Percentiles rank a stretch among this genome's conserved stretches.
Conservation (phyloP, 2,797 vertebrate genomes). For the Malacoraja senta region DNA sequence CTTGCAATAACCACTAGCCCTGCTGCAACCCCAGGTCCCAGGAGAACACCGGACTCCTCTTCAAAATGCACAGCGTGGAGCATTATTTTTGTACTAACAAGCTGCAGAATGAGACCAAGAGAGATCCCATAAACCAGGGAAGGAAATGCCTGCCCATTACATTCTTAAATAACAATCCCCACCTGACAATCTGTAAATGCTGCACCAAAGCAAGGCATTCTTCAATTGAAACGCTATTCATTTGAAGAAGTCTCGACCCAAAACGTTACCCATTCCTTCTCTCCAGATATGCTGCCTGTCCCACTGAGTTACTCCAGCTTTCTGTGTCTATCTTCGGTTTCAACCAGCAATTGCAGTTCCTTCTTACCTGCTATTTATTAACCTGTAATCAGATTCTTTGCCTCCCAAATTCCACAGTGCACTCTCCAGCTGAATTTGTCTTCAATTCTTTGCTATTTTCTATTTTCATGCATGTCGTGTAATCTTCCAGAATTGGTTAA, state of each 20-base stretch:
- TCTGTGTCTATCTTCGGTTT: no score
- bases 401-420: neutral
- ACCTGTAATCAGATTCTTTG: neutral
- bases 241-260: no score
- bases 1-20: no score
- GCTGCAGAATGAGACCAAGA: neutral
- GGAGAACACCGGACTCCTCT: neutral
- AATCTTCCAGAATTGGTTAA: neutral
- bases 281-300: no score
- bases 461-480: neutral
- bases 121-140: neutral
- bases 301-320: no score
- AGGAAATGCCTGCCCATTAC: neutral
- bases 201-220: no score
- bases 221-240: no score
- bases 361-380: neutral
- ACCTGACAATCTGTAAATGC: neutral
- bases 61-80: neutral
- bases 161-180: neutral
- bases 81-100: neutral
- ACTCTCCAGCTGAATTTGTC: neutral
- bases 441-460: neutral
- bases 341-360: no score
- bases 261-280: no score
- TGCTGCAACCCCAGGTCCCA: no score